Base-by-base conservation (phyloP, 2,113 vertebrate genomes). In the Tenrec ecaudatus region DNA sequence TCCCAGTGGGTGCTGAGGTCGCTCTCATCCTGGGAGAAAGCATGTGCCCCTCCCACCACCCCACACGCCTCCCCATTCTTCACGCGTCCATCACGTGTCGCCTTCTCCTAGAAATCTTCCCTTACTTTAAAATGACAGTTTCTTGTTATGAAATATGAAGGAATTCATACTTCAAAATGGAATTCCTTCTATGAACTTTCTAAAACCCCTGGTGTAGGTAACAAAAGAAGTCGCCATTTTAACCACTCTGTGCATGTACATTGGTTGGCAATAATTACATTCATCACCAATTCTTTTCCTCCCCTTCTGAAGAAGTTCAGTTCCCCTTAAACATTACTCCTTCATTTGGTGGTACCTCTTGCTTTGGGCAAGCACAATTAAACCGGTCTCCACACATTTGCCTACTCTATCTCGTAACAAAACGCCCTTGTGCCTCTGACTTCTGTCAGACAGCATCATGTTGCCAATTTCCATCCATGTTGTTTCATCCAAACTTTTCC, bases 41-140 rank as follows among this genome's bases (percentile, higher is more conserved):
- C 0, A 1, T 6, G 1, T 4, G 2, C 16, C 10, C 8, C 33
- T 58, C 68, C 64, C 33, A 12, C 9, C 62, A 4, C 12, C 8
- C 15, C 58, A 25, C 22, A 1, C 27, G 47, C n/a, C 12, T 66
- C 3, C 38, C 38, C 3, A 12, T 25, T 2, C 53, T 81, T 6
- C 4, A 22, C 69, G 87, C 89, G 82, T 53, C 10, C 43, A n/a
- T 9, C 6, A 3, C n/a, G n/a, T 22, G 0, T 60, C 7, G 10
- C 57, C 47, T 79, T 16, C 27, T 85, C 22, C 68, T 60, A 73
- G 33, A 80, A 16, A 9, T 66, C 66, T 62, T n/a, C 58, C 83
- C 19, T 80, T 60, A 58, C 19, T 31, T 92, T 20, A 33, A 71
- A 68, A 68, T 68, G 14, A n/a, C 27, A 73, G 20, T 36, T 19